Conservation (phyloP, 2,113 vertebrate genomes). For the Datnioides undecimradiatus region DNA sequence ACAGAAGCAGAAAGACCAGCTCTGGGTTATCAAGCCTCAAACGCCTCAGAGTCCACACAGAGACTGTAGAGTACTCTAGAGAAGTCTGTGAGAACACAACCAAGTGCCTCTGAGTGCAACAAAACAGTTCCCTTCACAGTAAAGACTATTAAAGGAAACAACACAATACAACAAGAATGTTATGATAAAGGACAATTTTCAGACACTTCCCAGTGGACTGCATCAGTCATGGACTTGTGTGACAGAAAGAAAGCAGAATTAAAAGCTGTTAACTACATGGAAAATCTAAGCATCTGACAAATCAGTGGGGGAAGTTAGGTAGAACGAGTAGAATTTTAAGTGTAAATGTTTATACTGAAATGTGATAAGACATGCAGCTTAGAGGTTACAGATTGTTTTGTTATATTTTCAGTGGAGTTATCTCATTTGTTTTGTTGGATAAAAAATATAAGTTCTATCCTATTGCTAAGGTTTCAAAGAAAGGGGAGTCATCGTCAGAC, state of each 20-base stretch:
- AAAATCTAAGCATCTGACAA: conserved; percentile 52
- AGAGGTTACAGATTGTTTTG: conserved; percentile 58
- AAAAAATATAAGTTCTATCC: conserved; percentile 46
- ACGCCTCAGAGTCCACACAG: conserved; percentile 48
- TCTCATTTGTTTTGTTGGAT: conserved; percentile 34
- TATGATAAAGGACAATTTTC: conserved; percentile 47
- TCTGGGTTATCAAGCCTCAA: conserved; percentile 49
- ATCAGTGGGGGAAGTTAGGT: conserved; percentile 45
- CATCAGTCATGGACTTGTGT: conserved; percentile 30
- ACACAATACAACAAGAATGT: conserved; percentile 26
- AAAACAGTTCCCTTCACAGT: conserved; percentile 48
- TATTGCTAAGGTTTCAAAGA: conserved; percentile 60
- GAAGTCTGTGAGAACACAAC: conserved; percentile 49
- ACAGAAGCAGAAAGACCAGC: conserved; percentile 50
- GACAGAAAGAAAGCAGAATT: conserved; percentile 27
- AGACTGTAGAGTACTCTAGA: conserved; percentile 28
- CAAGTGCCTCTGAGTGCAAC: conserved; percentile 51
- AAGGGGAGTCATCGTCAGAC: conserved; percentile 59
- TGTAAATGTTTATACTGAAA: conserved; percentile 72
- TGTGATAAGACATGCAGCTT: conserved; percentile 60
- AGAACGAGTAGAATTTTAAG: conserved; percentile 54
- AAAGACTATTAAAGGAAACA: conserved; percentile 57
- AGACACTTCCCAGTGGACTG: conserved; percentile 51
- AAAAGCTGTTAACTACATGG: conserved; percentile 26
- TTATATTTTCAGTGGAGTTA: conserved; percentile 59